Base-by-base conservation (phyloP, 2,113 vertebrate species). In the Epinephelus moara region DNA sequence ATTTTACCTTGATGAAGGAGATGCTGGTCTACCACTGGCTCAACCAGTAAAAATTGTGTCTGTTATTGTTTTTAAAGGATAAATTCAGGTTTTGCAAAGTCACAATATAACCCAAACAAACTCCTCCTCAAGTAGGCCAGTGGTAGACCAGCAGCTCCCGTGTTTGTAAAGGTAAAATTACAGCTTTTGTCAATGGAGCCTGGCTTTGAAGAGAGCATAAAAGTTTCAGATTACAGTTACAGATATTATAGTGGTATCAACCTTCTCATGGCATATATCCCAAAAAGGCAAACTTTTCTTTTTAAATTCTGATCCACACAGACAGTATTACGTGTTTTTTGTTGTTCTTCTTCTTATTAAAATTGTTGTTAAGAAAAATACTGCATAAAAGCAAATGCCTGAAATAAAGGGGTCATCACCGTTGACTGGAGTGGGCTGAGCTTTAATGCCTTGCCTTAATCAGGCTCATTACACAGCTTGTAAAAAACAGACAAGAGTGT, bases 401-500 rank as follows among this genome's bases (percentile, higher is more conserved):
- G 4, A 61, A n/a, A 56, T 42, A 45, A 47, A 72, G 6, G 25
- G 23, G 2, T 33, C 61, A 30, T n/a, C 13, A 2, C 23, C 21
- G 33, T 25, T 17, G 49, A 53, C 59, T 57, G 17, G 18, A 85
- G 8, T 4, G 6, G 7, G n/a, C 30, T 50, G 13, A 72, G 70
- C 59, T 79, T 49, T 18, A 50, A 62, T 69, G 40, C 61, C 14
- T 77, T 56, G 59, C 42, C 71, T 30, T 81, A 80, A 85, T 86
- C 75, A 85, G 75, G 49, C 67, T 93, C 60, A 85, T 86, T 74
- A 68, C 72, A 79, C 80, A 84, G 82, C 85, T 88, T 81, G 86
- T 93, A 88, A 93, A 92, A 91, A 79, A 68, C 62, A 78, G 81
- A 92, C 81, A 89, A 73, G 82, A 82, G 86, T 90, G 92, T 70